phyloP scores from a whole-genome alignment of 2,113 vertebrate species.

The Barnardius zonarius region DNA sequence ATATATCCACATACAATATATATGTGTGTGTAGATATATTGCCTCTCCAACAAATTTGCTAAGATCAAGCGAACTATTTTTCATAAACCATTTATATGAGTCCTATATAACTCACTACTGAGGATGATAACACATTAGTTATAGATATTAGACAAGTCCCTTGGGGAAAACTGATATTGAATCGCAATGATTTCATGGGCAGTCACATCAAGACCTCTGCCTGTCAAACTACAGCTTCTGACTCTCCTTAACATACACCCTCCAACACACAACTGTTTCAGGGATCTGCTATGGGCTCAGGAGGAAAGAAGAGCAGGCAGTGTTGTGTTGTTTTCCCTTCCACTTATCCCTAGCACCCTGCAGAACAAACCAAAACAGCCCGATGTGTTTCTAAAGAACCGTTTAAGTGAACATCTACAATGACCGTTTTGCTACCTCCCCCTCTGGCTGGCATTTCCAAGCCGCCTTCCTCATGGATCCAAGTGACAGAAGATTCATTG shows the following conservation, averaged over 20 bases:
- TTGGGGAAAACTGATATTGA: background rate
- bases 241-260: background rate
- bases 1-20: background rate
- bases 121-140: background rate
- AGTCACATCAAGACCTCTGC: background rate
- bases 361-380: background rate
- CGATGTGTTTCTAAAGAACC: background rate
- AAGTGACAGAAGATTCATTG: constrained; percentile 61
- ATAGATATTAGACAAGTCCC: background rate
- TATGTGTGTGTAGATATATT: fast-evolving
- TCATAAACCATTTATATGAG: background rate
- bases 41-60: background rate
- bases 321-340: background rate
- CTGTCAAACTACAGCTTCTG: background rate
- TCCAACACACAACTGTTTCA: background rate
- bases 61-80: background rate
- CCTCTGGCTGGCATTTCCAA: constrained; percentile 45
- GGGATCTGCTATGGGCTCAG: background rate
- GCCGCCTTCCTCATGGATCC: constrained; percentile 14
- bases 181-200: fast-evolving
- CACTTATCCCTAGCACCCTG: background rate
- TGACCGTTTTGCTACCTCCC: background rate
- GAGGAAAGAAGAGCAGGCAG: background rate
- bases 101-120: background rate
- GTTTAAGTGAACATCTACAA: background rate